These are phyloP conservation scores for Tapirus indicus DNA, from an alignment of 2,797 vertebrate genomes.

Conservation along the genomic window DNA sequence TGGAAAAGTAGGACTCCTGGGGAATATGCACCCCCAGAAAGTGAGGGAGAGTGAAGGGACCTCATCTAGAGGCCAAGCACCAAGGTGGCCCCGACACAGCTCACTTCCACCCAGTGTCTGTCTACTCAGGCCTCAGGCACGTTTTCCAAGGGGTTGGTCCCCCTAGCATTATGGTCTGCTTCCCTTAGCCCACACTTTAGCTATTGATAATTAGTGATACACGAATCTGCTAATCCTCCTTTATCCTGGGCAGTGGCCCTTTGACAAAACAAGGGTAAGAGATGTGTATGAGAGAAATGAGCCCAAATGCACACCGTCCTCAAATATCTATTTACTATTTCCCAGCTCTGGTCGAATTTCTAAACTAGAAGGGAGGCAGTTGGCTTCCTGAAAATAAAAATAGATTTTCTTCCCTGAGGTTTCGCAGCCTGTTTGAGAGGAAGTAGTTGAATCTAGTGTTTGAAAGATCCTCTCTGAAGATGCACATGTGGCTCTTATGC, in stretches of 20 bases:
- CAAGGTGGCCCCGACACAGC: fast-evolving
- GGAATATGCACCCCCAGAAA: neutral
- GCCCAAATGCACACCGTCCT: neutral
- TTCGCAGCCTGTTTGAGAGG: neutral
- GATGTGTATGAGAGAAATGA: neutral
- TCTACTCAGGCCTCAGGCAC: neutral
- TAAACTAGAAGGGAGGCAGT: constrained; percentile 33
- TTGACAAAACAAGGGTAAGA: constrained; percentile 1
- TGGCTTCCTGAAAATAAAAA: constrained; percentile 39
- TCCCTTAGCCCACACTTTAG: too few species aligned
- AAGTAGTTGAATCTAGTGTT: neutral
- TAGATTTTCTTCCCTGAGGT: neutral
- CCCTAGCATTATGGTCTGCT: neutral
- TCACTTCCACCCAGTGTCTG: neutral
- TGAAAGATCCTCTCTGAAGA: neutral
- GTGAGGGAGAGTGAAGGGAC: too few species aligned
- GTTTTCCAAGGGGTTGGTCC: neutral
- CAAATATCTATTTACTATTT: constrained; percentile 14
- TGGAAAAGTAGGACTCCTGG: neutral
- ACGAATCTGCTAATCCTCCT: neutral
- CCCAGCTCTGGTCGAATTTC: constrained; percentile 29
- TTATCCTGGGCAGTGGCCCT: neutral
- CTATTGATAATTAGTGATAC: neutral
- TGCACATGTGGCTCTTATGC: neutral
- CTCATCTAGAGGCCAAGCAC: neutral